Evolutionary conservation across 2,113 vertebrate species (phyloP), one percentile per base, ranked within the genome.

Genomic region (Stigmatopora nigra): DNA sequence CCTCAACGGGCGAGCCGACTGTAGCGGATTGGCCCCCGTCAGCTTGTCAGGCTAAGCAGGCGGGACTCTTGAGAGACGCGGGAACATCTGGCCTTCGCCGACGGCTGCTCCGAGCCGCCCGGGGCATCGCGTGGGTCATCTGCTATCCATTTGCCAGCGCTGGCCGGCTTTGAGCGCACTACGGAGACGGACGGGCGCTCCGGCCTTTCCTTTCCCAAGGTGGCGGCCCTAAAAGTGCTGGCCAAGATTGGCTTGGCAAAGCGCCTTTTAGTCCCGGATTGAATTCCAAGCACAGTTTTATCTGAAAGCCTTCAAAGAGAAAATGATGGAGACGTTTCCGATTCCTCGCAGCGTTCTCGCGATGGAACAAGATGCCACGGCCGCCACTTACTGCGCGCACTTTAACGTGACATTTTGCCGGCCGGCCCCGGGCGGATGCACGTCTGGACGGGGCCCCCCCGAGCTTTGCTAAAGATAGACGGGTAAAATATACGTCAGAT

Each of bases 401-500:
- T 70, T 75, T 61, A 67, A 73, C 69, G 61, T 87, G 83, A 85
- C 83, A 85, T 87, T 87, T 84, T 48, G 77, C 78, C 45, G 51
- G 68, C 66, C 67, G 22, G 82, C 79, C 61, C 67, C 57, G 57
- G 77, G 80, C 57, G 13, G 72, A 70, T 58, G 64, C 75, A 38
- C 70, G 82, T 47, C 47, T 41, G 66, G 74, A 65, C 70, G 46
- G 44, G n/a, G 77, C 80, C 76, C 61, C 80, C 76, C 61, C 10
- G 9, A 77, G 78, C 77, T 72, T 58, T 77, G 67, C 86, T 86
- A 86, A 82, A 88, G 76, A 86, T 86, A 86, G 84, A 84, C 4
- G 61, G 51, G 68, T 45, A 69, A 67, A 48, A 36, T 57, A 70
- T 68, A 77, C 74, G 76, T 78, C 84, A 82, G 74, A 73, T 67